phyloP scores from a whole-genome alignment of 2,113 vertebrate genomes.

The Phycodurus eques region DNA sequence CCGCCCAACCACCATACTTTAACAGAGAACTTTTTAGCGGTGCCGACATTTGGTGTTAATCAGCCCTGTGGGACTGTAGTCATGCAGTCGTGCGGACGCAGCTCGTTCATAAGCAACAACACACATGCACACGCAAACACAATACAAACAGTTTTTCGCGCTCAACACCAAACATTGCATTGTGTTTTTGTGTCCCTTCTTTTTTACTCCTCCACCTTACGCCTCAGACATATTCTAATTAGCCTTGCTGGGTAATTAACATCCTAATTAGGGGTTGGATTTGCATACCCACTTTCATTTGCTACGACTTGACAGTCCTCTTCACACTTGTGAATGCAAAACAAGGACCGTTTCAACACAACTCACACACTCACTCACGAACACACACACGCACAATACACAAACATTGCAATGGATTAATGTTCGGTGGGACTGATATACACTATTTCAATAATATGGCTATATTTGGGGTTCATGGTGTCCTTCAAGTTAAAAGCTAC shows the following conservation, averaged over 20 bases:
- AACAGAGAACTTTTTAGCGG: background rate
- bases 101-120: constrained; percentile 23
- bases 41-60: background rate
- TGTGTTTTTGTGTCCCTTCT: constrained; percentile 32
- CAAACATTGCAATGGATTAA: background rate
- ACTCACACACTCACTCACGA: background rate
- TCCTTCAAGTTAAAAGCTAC: too few relatives aligned
- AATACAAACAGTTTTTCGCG: constrained; percentile 13
- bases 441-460: too few relatives aligned
- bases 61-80: background rate
- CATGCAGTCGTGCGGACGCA: constrained; percentile 5
- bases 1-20: background rate
- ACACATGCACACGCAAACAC: constrained; percentile 27
- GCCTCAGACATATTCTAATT: constrained; percentile 70
- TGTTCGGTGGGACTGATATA: background rate
- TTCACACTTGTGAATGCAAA: constrained; percentile 14
- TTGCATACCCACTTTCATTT: constrained; percentile 60
- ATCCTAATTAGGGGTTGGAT: constrained; percentile 64
- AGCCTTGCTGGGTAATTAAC: constrained; percentile 70
- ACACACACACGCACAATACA: background rate
- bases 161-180: constrained; percentile 27
- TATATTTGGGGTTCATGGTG: too few relatives aligned
- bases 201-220: constrained; percentile 52
- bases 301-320: constrained; percentile 36
- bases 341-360: constrained; percentile 2